Conservation (phyloP, 2,113 vertebrate species). For the Danionella cerebrum region DNA sequence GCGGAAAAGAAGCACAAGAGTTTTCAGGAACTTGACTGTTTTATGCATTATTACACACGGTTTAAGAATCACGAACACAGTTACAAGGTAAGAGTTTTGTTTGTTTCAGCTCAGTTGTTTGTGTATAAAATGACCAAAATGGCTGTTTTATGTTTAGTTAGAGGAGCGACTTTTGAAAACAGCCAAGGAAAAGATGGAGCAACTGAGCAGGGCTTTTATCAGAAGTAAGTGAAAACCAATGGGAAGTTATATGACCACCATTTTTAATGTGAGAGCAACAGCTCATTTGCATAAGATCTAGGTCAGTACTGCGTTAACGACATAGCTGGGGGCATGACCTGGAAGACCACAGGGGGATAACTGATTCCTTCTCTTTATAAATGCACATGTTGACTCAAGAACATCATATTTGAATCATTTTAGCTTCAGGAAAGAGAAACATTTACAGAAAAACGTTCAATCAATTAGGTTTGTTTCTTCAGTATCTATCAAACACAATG, state of each 20-base stretch:
- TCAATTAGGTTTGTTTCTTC: too few relatives aligned
- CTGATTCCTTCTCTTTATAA: too few relatives aligned
- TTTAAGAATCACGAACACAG: conserved; percentile 98
- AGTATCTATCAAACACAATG: too few relatives aligned
- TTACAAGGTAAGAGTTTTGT: conserved; percentile 74
- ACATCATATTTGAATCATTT: too few relatives aligned
- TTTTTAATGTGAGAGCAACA: background rate
- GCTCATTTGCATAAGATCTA: background rate
- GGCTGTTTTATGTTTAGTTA: conserved; percentile 66
- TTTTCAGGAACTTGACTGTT: conserved; percentile 96
- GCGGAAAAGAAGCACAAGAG: conserved; percentile 95
- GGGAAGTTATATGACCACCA: too few relatives aligned
- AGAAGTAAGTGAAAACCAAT: conserved; percentile 75
- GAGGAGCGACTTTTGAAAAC: conserved; percentile 96
- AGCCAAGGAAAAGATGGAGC: conserved; percentile 99
- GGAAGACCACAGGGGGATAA: too few relatives aligned
- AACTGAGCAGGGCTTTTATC: conserved; percentile 88
- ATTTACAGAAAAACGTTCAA: too few relatives aligned
- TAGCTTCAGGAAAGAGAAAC: too few relatives aligned
- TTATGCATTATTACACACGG: conserved; percentile 98
- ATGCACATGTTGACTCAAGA: too few relatives aligned
- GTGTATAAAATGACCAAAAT: too few relatives aligned
- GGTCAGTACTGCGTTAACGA: too few relatives aligned
- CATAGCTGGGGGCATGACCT: too few relatives aligned
- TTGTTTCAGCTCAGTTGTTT: background rate